Evolutionary conservation across 2,113 vertebrate species (phyloP).

Genomic region (Acanthisitta chloris): DNA sequence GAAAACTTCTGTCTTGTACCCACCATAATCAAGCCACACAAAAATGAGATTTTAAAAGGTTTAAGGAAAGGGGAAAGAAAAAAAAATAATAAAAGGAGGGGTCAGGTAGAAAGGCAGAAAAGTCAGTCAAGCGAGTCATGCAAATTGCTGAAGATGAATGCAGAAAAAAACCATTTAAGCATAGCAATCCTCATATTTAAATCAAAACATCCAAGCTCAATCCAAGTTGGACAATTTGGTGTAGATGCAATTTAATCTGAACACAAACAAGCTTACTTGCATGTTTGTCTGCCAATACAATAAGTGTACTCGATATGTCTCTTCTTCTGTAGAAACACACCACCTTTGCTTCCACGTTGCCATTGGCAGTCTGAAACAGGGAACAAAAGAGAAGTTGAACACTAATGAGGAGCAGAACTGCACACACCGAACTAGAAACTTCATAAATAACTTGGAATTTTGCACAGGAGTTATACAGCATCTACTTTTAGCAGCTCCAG

Average conservation of each 20-base stretch:
- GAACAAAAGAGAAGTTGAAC: slow-evolving; percentile 6
- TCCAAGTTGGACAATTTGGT: not conserved
- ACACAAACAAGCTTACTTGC: slow-evolving; percentile 85
- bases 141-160: not conserved
- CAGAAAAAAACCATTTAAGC: not conserved
- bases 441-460: not conserved
- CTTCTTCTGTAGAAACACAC: slow-evolving; percentile 97
- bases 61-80: not conserved
- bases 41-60: not conserved
- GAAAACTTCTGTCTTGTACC: not conserved
- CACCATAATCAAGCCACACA: not conserved
- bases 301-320: slow-evolving; percentile 95
- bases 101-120: not conserved
- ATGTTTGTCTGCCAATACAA: slow-evolving; percentile 96
- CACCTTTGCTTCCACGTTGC: slow-evolving; percentile 98
- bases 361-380: slow-evolving; percentile 91
- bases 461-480: not conserved
- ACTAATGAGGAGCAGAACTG: not conserved
- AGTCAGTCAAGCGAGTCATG: not conserved
- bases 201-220: not conserved
- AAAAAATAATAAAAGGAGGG: not conserved
- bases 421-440: fast-evolving
- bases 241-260: not conserved
- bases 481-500: not conserved
- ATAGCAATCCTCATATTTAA: not conserved